Base-by-base conservation (phyloP, 2,888 invertebrate genomes). In the Ischnus inquisitorius region DNA sequence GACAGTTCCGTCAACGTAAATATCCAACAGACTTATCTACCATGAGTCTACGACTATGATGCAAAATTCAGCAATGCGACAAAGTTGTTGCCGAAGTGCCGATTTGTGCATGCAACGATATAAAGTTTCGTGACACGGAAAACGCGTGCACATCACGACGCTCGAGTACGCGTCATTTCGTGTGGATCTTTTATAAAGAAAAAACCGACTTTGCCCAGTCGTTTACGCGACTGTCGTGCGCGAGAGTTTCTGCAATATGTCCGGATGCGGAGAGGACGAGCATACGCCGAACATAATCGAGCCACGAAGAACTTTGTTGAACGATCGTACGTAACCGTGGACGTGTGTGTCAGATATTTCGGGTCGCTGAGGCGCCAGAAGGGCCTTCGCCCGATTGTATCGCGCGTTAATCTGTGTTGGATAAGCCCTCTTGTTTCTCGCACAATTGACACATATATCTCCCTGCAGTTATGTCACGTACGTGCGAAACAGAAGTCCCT, bases 101-200 rank as follows among this genome's bases (percentile, higher is more conserved):
- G 54, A 54, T 54, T 54, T 54, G 54, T 19, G 22, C 22, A 3
- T 54, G 19, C 6, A n/a, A 41, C 57, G 57, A 2, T 28, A 60
- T 43, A 72, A 60, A 72, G 25, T 60, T 43, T 19, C 12, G 43
- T n/a, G 19, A 68, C 34, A 41, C 64, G 54, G 16, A 16, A 41
- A 64, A 19, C 34, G 39, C 14, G 16, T 28, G 16, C 34, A 28
- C 34, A 74, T 62, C 3, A n/a, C 12, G 46, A 74, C 46, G 46
- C 46, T 43, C 48, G 64, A 51, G 62, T 16, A 10, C 51, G 19
- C 65, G 78, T 57, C 62, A 43, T 19, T 22, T 57, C 41, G 79
- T 83, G 34, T 83, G 69, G 79, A 83, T 83, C 69, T 83, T 75
- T 69, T 57, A 75, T 83, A 75, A 16, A 54, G 25, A 34, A 43